A percentile compares a stretch with the other conserved stretches of the same genome.
Evolutionary conservation across 2,113 vertebrate species (phyloP).

Genomic region (Baryphthengus martii): DNA sequence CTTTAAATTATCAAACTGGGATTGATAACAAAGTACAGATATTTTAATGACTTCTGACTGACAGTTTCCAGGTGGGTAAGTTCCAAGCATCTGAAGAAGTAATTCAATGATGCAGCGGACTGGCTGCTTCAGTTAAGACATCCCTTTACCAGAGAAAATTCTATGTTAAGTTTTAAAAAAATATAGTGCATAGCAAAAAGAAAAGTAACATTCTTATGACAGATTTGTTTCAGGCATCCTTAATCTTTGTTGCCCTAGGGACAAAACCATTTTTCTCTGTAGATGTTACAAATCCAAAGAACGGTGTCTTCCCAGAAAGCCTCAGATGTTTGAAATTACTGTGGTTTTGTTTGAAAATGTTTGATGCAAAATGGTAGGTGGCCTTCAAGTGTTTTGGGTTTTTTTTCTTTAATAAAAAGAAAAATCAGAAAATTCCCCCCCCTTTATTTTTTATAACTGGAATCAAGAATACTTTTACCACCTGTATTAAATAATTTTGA

Average conservation of each 20-base stretch:
- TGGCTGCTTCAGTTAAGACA: background rate
- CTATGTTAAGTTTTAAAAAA: background rate
- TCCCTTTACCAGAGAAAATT: background rate
- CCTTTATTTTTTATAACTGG: background rate
- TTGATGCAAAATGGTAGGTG: background rate
- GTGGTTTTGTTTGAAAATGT: background rate
- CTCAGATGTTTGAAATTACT: background rate
- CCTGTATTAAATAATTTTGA: background rate
- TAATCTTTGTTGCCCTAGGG: background rate
- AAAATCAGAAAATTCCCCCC: background rate
- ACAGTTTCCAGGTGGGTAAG: background rate
- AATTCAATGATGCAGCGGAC: background rate
- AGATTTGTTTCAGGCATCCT: background rate
- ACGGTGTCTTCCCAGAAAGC: background rate
- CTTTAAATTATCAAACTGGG: background rate
- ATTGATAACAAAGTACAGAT: background rate
- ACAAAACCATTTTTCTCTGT: background rate
- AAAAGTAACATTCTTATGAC: background rate
- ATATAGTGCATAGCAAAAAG: background rate
- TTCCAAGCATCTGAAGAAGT: background rate
- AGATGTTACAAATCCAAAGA: background rate
- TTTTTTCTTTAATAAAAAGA: background rate
- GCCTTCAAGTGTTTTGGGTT: background rate
- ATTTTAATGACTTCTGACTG: background rate
- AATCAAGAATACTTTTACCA: background rate